Evolutionary conservation across 2,113 vertebrate genomes (phyloP), one percentile per base, ranked within the genome.

Genomic region (Trichechus manatus): DNA sequence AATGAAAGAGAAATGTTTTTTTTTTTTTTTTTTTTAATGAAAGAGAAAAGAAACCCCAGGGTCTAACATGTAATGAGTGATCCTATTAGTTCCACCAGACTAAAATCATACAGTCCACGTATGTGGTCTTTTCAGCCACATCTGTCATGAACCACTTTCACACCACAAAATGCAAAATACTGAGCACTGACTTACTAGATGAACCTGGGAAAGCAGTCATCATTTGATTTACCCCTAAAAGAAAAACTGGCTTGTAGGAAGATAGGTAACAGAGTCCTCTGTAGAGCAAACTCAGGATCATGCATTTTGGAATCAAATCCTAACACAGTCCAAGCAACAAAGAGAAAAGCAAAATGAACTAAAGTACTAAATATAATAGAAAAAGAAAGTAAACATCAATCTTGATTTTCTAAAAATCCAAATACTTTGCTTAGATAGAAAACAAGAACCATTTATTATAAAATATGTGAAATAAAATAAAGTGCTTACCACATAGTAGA

Each of bases 81-180:
- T 99, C 99, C 99, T 99, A 99, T 99, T 99, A 99, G 99, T 99
- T 99, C 98, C 99, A 99, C 98, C 98, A 99, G 99, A 99, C 98
- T 99, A 99, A 99, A 99, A 99, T 99, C 99, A 99, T 99, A 99
- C 98, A 99, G 96, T 99, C 99, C 97, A 99, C 97, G 99, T 99
- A 99, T 99, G 99, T 99, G 99, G 99, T 99, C 99, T 98, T 98
- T 98, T 98, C 98, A 98, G 97, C 98, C 99, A 99, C 99, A 99
- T 99, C 99, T 99, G 99, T 99, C 98, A 99, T 97, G 94, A 98
- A 97, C 98, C 97, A 98, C 98, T 98, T 98, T 98, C 97, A 98
- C 97, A 98, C 88, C 98, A 98, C 82, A 97, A 96, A 98, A 98
- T 95, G 98, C 98, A 97, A 98, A 98, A 96, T 97, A 97, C 97